A percentile compares a stretch with the other conserved stretches of the same genome.
Evolutionary conservation across 2,888 invertebrate genomes (phyloP).

Genomic region (Lordiphosa andalusiaca): DNA sequence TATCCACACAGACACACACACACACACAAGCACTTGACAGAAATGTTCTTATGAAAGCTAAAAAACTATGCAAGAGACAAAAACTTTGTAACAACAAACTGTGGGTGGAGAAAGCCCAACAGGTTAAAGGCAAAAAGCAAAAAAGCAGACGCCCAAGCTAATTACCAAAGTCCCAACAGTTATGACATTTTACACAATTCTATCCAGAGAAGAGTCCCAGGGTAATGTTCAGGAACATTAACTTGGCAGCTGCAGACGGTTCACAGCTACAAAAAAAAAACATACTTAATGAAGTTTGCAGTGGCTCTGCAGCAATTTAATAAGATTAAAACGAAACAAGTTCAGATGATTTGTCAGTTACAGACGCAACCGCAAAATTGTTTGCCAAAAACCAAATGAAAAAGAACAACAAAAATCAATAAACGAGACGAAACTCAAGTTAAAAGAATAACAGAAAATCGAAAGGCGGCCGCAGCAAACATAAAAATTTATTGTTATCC

Average conservation of each 20-base stretch:
- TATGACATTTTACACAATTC: constrained; percentile 55
- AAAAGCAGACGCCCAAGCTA: constrained; percentile 36
- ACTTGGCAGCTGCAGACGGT: constrained; percentile 40
- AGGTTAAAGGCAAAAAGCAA: constrained; percentile 42
- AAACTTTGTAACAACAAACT: constrained; percentile 15
- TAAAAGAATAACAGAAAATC: constrained; percentile 32
- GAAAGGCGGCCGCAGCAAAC: constrained; percentile 48
- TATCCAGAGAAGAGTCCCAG: constrained; percentile 8
- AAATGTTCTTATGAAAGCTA: constrained; percentile 16
- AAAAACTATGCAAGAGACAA: constrained; percentile 35
- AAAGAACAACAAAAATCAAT: constrained; percentile 10
- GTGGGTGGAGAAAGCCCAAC: constrained; percentile 38
- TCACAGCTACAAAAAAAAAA: constrained; percentile 11
- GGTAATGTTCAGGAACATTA: constrained; percentile 53
- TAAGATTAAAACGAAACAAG: constrained; percentile 59
- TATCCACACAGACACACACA: constrained; percentile 2
- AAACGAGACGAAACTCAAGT: constrained; percentile 24
- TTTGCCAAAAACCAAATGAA: constrained; percentile 25
- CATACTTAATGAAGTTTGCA: constrained; percentile 52
- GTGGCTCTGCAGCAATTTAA: constrained; percentile 48
- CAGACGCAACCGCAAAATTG: constrained; percentile 36
- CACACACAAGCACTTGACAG: constrained; percentile 14
- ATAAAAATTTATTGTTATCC: constrained; percentile 74
- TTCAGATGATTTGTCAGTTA: constrained; percentile 52
- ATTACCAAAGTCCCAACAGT: constrained; percentile 38